phyloP scores from a whole-genome alignment of 2,113 vertebrate species.

The Ptychochromis oligacanthus region DNA sequence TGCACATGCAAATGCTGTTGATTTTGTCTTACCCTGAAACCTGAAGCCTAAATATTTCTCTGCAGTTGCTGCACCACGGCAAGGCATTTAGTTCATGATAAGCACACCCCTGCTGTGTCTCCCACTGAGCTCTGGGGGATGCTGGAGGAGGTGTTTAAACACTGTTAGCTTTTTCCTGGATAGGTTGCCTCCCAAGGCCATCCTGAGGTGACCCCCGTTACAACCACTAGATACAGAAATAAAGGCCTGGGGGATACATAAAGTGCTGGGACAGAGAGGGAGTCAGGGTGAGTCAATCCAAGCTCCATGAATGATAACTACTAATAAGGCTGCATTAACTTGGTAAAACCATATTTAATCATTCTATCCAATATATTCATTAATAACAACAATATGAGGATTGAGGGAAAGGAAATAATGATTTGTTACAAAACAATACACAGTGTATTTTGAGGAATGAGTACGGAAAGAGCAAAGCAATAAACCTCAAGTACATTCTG shows the following conservation, averaged over 20 bases:
- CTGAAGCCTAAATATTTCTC: slow-evolving; percentile 3
- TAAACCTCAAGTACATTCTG: slow-evolving; percentile 17
- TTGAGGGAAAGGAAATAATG: slow-evolving; percentile 14
- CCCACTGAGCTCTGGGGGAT: neutral
- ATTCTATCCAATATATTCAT: slow-evolving; percentile 5
- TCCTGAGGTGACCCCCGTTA: slow-evolving; percentile 20
- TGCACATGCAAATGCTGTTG: neutral
- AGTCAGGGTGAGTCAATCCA: neutral
- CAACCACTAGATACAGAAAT: neutral
- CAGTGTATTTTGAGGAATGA: neutral
- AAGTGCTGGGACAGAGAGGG: neutral
- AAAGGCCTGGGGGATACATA: neutral
- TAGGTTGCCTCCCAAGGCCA: slow-evolving; percentile 11
- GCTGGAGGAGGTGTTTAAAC: slow-evolving; percentile 32
- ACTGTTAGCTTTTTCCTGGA: slow-evolving; percentile 7
- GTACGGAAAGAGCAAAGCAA: slow-evolving; percentile 3
- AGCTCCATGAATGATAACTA: neutral
- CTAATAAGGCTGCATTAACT: neutral
- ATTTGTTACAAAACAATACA: slow-evolving; percentile 29
- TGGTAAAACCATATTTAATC: neutral
- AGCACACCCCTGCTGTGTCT: neutral
- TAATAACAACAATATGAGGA: neutral
- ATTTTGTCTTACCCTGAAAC: neutral
- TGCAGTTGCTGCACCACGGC: neutral
- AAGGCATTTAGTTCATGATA: slow-evolving; percentile 14